Percentiles rank a stretch among this genome's conserved stretches.
phyloP scores from a whole-genome alignment of 2,113 vertebrate genomes.

The Cochlearius cochlearius region DNA sequence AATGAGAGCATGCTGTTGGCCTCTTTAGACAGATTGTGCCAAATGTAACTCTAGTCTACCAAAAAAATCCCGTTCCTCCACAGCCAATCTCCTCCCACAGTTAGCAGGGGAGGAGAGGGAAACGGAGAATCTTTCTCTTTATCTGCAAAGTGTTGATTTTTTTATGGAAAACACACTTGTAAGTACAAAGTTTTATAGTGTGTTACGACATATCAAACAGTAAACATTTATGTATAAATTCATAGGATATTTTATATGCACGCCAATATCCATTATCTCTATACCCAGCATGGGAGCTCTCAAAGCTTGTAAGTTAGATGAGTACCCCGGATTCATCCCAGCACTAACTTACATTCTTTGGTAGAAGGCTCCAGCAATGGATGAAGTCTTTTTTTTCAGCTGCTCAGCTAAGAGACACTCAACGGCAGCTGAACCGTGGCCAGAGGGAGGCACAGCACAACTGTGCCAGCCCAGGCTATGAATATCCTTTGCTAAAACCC shows the following conservation, averaged over 20 bases:
- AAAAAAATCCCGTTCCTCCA: background rate
- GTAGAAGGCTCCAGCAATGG: background rate
- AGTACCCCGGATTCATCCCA: background rate
- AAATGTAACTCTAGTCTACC: slow-evolving; percentile 38
- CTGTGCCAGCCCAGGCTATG: background rate
- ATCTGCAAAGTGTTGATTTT: slow-evolving; percentile 51
- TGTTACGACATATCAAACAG: slow-evolving; percentile 39
- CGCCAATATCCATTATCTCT: slow-evolving; percentile 21
- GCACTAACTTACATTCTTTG: background rate
- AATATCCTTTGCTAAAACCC: background rate
- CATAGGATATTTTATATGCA: slow-evolving; percentile 45
- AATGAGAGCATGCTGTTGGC: background rate
- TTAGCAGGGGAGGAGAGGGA: slow-evolving; percentile 39
- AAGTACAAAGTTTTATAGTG: slow-evolving; percentile 27
- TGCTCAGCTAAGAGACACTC: background rate
- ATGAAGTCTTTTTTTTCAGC: background rate
- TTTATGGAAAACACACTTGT: slow-evolving; percentile 48
- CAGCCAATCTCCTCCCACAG: slow-evolving; percentile 53
- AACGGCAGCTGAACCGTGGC: background rate
- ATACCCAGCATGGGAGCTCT: background rate
- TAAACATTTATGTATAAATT: slow-evolving; percentile 46
- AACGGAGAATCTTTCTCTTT: slow-evolving; percentile 56
- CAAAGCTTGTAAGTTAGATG: background rate
- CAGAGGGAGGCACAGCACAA: background rate
- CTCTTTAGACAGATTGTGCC: slow-evolving; percentile 22